A percentile compares a stretch with the other conserved stretches of the same genome.
These are phyloP conservation scores for Myiopsitta monachus DNA, from an alignment of 2,113 vertebrate species.

Conservation along the genomic window DNA sequence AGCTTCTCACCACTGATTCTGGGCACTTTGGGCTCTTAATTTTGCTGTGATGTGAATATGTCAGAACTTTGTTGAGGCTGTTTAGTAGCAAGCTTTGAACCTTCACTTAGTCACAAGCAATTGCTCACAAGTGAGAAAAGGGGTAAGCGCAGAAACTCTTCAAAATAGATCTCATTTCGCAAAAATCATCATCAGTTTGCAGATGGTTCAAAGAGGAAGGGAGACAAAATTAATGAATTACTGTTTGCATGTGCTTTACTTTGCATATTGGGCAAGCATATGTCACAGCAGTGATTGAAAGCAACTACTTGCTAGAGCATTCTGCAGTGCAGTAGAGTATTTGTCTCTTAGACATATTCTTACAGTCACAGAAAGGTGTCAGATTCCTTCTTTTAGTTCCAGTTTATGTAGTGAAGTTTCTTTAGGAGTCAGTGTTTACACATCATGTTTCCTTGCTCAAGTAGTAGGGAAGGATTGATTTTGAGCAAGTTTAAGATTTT, in stretches of 20 bases:
- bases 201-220: background rate
- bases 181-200: background rate
- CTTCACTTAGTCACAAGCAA: background rate
- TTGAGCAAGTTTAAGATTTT: background rate
- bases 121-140: background rate
- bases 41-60: background rate
- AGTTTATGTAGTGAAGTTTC: background rate
- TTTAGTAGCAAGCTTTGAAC: background rate
- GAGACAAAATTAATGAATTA: background rate
- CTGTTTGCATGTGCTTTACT: background rate
- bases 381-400: background rate
- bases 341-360: background rate
- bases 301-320: background rate
- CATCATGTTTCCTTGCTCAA: background rate
- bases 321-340: background rate
- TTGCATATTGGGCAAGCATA: background rate
- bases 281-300: background rate
- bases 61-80: background rate
- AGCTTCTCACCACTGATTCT: background rate
- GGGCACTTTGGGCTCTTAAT: background rate
- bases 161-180: background rate
- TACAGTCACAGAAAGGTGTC: background rate
- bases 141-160: background rate
- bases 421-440: background rate
- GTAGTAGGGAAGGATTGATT: background rate